Evolutionary conservation across 2,113 vertebrate species (phyloP).

Genomic region (Rhynchopsitta pachyrhyncha): DNA sequence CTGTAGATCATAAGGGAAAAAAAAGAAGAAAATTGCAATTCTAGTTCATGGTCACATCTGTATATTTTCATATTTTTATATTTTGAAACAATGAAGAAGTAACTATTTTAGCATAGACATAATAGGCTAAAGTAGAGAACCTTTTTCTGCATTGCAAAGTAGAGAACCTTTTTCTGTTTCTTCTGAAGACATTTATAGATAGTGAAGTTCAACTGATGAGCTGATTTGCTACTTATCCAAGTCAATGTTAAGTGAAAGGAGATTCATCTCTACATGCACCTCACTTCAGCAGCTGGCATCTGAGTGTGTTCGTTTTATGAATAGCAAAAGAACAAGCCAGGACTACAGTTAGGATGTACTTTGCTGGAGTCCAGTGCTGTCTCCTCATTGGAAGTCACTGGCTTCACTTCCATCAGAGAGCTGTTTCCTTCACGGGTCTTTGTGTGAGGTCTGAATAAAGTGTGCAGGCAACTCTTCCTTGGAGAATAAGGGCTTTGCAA

Average conservation of each 20-base stretch:
- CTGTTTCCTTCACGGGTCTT: not conserved
- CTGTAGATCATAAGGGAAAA: not conserved
- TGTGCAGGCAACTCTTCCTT: not conserved
- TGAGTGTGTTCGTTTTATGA: not conserved
- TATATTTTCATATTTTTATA: not conserved
- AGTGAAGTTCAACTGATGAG: not conserved
- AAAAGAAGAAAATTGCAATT: not conserved
- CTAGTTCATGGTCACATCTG: not conserved
- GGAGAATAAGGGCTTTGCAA: not conserved
- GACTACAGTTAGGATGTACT: not conserved
- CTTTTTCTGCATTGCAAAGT: not conserved
- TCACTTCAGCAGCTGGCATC: not conserved
- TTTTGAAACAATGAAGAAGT: not conserved
- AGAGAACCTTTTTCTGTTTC: not conserved
- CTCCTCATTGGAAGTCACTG: not conserved
- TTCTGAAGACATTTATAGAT: not conserved
- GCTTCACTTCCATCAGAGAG: not conserved
- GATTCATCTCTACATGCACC: not conserved
- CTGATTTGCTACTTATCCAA: not conserved
- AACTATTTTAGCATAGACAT: not conserved
- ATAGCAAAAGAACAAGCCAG: not conserved
- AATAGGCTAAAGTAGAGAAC: not conserved
- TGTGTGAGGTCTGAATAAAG: not conserved
- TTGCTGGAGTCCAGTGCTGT: not conserved
- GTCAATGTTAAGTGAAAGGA: not conserved